Evolutionary conservation across 1,140 invertebrate genomes (phyloP), one percentile per base, ranked within the genome.

Genomic region (Megalonaias nervosa): DNA sequence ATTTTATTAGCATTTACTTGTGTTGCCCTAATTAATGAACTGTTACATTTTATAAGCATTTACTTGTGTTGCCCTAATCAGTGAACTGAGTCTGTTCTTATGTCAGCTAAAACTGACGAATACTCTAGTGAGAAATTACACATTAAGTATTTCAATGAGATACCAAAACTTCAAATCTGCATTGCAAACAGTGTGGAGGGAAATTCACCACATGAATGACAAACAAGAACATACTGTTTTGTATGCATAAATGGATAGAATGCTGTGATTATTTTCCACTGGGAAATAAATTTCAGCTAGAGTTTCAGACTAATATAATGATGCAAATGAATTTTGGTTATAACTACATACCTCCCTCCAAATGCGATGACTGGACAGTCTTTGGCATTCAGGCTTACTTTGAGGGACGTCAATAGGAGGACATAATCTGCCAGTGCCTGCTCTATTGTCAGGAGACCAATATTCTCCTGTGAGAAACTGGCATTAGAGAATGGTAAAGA

Each of bases 361-460:
- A 99, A 98, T 14, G 94, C 94, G 85, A 99, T 95, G 0, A 98
- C 96, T 0, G 97, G 95, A 85, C 93, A 93, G 11, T 82, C 77
- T 59, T 86, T 77, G 86, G 88, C 89, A 88, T 79, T 92, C 21
- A 88, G 68, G 19, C 66, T 23, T 80, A 81, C 89, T 73, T 92
- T 91, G 1, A 98, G 85, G 80, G 93, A 92, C 48, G 93, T 90
- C 17, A 99, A 93, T 38, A 99, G 90, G 69, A 95, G 92, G 2
- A 96, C 96, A 89, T 94, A 99, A 92, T 99, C 98, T 6, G 96
- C 97, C 70, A 99, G 90, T 0, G 97, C 97, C 92, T 99, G 98
- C 67, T 95, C 93, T 0, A 96, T 94, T 6, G 95, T 95, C 68
- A 99, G 92, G 87, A 96, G 97, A 1, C 97, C 97, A 12, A 95